A percentile compares a stretch with the other conserved stretches of the same genome.
These are phyloP conservation scores for Pomacea maculata DNA, from an alignment of 1,140 invertebrate species.

Conservation along the genomic window DNA sequence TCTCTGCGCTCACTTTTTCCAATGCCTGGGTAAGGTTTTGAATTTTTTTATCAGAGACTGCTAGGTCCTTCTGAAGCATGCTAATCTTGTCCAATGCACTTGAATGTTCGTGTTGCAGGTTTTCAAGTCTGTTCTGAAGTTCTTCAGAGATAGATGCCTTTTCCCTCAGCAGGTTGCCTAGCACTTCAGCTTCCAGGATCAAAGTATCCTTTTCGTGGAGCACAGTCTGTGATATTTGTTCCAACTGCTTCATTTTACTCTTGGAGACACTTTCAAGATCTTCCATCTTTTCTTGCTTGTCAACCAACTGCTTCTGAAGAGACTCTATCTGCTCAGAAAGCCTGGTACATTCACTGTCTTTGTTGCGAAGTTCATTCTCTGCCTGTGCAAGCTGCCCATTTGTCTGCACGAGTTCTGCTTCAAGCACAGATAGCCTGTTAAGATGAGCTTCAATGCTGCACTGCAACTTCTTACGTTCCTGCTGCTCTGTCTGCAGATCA, in stretches of 20 bases:
- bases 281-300: constrained; percentile 9
- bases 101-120: not conserved
- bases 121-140: not conserved
- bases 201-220: not conserved
- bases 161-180: not conserved
- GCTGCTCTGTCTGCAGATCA: not conserved
- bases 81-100: not conserved
- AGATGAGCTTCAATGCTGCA: constrained; percentile 21
- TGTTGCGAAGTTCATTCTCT: constrained; percentile 7
- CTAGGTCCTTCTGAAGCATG: constrained; percentile 1
- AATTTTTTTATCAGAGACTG: not conserved
- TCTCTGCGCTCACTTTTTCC: not conserved
- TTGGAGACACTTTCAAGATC: not conserved
- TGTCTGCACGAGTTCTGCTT: constrained; percentile 2
- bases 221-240: not conserved
- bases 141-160: not conserved
- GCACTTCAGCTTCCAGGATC: not conserved
- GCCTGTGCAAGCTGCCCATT: constrained; percentile 4
- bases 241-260: not conserved
- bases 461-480: constrained; percentile 26
- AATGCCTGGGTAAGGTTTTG: not conserved
- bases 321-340: constrained; percentile 26
- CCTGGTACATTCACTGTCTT: constrained; percentile 5
- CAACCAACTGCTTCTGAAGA: constrained; percentile 25
- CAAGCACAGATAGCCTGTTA: constrained; percentile 6